Base-by-base conservation (phyloP, 2,797 vertebrate genomes). In the Moxostoma hubbsi region DNA sequence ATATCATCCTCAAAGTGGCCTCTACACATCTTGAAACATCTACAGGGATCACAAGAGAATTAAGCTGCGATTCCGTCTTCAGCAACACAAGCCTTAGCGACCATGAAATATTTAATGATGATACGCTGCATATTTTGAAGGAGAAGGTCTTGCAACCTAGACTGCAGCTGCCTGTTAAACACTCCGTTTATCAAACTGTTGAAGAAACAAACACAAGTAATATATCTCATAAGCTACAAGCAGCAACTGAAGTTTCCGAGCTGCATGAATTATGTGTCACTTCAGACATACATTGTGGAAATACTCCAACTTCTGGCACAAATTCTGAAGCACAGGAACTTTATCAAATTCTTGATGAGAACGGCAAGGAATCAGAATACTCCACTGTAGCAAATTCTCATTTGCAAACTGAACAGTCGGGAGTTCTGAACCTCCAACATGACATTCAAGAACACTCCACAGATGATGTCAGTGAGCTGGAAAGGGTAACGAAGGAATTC, bases 401-500 rank as follows among this genome's bases (percentile, higher is more conserved):
- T 7, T 65, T 51, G 13, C 51, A 47, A 13, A 53, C 73, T 12
- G 36, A 84, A 54, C 81, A 54, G 8, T 64, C 63, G 55, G 45
- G 80, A 53, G 73, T 64, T 66, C 7, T 68, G 5, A 36, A 86
- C 54, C 18, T 77, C 8, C 78, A 76, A 75, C 66, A 50, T 24
- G 10, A 54, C 18, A 18, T 50, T 68, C 36, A 63, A 51, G 70
- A 65, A 69, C 46, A 73, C 49, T 73, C 70, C 43, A 70, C 76
- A 13, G 49, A 65, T 64, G 51, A 68, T 51, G 12, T 43, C 15
- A 77, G 9, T 11, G 12, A 45, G 5, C 16, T 82, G 55, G 75
- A 80, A 13, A 70, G 50, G 50, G 58, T 74, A 36, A 73, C 53
- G 47, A 77, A 82, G 61, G 82, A 80, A 62, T 71, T 84, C 13